Evolutionary conservation across 2,888 invertebrate species (phyloP).

Genomic region (Drosophila rubida): DNA sequence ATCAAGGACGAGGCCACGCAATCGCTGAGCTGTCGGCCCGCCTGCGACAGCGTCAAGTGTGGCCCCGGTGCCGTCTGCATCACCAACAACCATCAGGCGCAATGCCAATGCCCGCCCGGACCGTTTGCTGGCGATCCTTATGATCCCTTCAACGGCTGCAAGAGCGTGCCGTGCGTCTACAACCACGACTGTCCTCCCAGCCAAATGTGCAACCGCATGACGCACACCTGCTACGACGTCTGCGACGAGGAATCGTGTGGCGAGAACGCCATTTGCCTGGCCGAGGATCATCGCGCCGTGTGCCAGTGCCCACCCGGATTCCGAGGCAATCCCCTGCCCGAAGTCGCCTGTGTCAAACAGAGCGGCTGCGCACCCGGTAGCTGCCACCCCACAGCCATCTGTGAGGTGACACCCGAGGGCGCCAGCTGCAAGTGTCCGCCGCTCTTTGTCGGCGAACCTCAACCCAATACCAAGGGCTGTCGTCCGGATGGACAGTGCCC

Average conservation of each 20-base stretch:
- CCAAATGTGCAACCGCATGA: constrained; percentile 92
- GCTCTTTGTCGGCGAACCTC: constrained; percentile 89
- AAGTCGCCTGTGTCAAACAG: constrained; percentile 90
- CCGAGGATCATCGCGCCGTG: constrained; percentile 92
- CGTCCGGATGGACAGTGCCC: constrained; percentile 91
- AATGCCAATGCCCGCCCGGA: constrained; percentile 95
- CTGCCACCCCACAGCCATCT: constrained; percentile 92
- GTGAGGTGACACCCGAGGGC: constrained; percentile 89
- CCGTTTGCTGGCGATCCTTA: constrained; percentile 94
- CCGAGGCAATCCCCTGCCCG: constrained; percentile 92
- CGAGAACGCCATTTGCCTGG: constrained; percentile 93
- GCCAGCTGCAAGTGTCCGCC: constrained; percentile 92
- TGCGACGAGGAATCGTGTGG: constrained; percentile 94
- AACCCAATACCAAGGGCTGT: constrained; percentile 90
- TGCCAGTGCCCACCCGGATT: constrained; percentile 95
- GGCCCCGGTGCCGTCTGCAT: constrained; percentile 95
- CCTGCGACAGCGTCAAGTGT: constrained; percentile 91
- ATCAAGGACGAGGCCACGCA: constrained; percentile 87
- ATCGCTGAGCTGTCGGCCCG: constrained; percentile 89
- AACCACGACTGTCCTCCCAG: constrained; percentile 92
- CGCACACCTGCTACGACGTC: constrained; percentile 92
- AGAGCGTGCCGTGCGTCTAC: constrained; percentile 93
- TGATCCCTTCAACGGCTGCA: constrained; percentile 90
- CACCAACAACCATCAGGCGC: constrained; percentile 94
- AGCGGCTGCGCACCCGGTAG: constrained; percentile 91